Base-by-base conservation (phyloP, 2,797 vertebrate genomes). In the Enteromius argenteus region DNA sequence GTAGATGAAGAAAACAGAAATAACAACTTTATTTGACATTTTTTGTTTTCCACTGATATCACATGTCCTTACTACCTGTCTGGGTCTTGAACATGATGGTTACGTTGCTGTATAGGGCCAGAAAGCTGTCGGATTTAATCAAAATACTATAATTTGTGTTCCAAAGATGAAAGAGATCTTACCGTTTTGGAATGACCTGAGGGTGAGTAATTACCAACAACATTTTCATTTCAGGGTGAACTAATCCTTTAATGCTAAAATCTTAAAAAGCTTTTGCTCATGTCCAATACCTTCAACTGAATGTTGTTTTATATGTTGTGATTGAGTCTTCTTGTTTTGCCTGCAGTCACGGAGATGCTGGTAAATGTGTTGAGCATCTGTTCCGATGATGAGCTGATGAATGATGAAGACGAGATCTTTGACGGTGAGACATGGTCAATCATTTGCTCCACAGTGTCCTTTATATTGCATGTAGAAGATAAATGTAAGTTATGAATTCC, bases 281-380 rank as follows among this genome's bases (percentile, higher is more conserved):
- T 42, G 35, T 60, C 39, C 4, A 4, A 32, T 69, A 53, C 30
- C 35, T 77, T 39, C 64, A 71, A 17, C 2, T 42, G n/a, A 71
- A 66, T 79, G 27, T 68, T 21, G 27, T 30, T 67, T 39, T 74
- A 66, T 42, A 64, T 60, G 68, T 37, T 80, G 58, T 42, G 66
- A 51, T 3, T 69, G 17, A 74, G n/a, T 21, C 35, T 19, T 58
- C n/a, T 19, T 77, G 60, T 32, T 72, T 78, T 71, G 27, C 21
- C 46, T 42, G 58, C 91, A 99, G 98, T 99, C 92, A 99, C 98
- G 80, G 98, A 99, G 92, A 99, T 99, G 98, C 95, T 99, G 94
- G 98, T 99, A 85, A 99, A 99, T 0, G 97, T 99, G 90, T 94
- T 99, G 91, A 99, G 98, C 91, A 99, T 99, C 94, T 99, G 98